phyloP scores from a whole-genome alignment of 2,113 vertebrate species.

The Zosterops borbonicus region DNA sequence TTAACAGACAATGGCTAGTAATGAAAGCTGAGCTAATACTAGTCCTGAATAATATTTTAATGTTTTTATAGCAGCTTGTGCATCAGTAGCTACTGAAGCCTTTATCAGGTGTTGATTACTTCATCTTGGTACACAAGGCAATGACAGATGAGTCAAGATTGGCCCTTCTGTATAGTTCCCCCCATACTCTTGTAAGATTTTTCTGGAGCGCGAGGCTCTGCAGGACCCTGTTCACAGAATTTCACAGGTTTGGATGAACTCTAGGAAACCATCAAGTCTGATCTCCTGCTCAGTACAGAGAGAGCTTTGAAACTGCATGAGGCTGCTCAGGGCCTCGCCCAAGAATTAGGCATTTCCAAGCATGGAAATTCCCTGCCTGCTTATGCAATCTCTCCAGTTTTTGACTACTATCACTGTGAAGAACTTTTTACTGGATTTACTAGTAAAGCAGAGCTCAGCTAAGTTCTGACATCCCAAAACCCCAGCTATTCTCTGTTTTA shows the following conservation, averaged over 20 bases:
- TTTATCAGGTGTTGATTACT: background rate
- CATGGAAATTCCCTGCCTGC: background rate
- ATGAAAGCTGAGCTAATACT: background rate
- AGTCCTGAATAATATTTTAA: background rate
- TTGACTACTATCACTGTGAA: background rate
- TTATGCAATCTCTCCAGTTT: background rate
- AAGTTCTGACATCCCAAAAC: background rate
- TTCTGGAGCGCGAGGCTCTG: background rate
- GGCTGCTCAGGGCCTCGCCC: background rate
- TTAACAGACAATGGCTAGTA: background rate
- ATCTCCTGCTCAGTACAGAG: background rate
- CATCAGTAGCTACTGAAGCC: background rate
- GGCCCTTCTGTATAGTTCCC: background rate
- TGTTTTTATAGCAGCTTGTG: background rate
- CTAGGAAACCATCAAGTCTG: background rate
- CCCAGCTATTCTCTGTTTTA: fast-evolving
- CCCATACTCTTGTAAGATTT: fast-evolving
- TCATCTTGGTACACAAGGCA: background rate
- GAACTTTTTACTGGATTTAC: background rate
- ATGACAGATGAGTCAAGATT: background rate
- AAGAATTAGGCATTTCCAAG: background rate
- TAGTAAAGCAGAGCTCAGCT: background rate
- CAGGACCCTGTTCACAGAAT: background rate
- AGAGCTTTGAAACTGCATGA: background rate
- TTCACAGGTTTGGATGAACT: background rate